Evolutionary conservation across 2,797 vertebrate species (phyloP), one percentile per base, ranked within the genome.

Genomic region (Catamblyrhynchus diadema): DNA sequence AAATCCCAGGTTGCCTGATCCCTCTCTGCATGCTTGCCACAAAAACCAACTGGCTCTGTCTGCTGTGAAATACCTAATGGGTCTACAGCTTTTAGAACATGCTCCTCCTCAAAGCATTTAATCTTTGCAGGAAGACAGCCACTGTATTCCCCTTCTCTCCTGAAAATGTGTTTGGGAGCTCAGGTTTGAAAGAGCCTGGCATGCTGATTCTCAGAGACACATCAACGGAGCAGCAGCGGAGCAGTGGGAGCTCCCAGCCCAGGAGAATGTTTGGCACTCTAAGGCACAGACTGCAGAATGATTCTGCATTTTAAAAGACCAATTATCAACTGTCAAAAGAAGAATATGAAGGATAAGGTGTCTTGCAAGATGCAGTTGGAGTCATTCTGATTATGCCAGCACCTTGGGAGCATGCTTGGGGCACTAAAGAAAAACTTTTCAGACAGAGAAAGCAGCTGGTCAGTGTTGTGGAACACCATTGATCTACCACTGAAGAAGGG

Each of bases 21-120:
- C 17, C 5, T 48, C 67, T 64, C 9, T 4, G 3, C n/a, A n/a
- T 0, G 0, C 8, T 50, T 77, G 10, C 44, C 17, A 13, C 27
- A 53, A 74, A 78, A 14, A 73, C 4, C 54, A 32, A 2, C 10
- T 2, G 5, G 1, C 15, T 80, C 47, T 65, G 5, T 41, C 77
- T 91, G 27, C 32, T 69, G 19, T 71, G 57, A 39, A 86, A 53
- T 11, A 11, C 12, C 24, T 71, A 32, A 53, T 56, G 41, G 1
- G 8, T 27, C 48, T 67, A 30, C 32, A 85, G 79, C 12, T 86
- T 87, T 92, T 82, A 42, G 17, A 64, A 80, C 1, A 2, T 23
- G 25, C 18, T 84, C 7, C 35, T 80, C 32, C 60, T 70, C 64
- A 53, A 66, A 84, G 27, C 18, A 27, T 67, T 67, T 61, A 72